Base-by-base conservation (phyloP, 2,113 vertebrate genomes). In the Neoarius graeffei region DNA sequence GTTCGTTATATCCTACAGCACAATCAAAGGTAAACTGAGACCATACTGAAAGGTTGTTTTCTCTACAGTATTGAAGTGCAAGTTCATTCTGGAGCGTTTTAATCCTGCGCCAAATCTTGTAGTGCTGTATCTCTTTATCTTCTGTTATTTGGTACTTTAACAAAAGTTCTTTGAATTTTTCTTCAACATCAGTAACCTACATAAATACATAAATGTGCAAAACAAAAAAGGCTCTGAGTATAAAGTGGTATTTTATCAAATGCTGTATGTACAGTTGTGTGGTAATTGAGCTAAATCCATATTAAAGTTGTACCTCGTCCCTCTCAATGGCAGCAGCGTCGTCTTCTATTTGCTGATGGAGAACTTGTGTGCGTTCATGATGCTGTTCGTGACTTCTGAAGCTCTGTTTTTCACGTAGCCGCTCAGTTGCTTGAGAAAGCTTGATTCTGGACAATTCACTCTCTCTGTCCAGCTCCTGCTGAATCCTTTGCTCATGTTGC, bases 161-260 rank as follows among this genome's bases (percentile, higher is more conserved):
- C 54, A 91, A 57, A 20, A 91, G 86, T 1, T 87, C 66, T 15
- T 27, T 52, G 60, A 91, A 88, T 20, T 80, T 86, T 48, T 89
- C 17, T 42, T 89, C 62, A 19, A 88, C 35, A 19, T 89, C 90
- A 5, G 3, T 23, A 69, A 35, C 35, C 90, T 91, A 62, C 9
- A 85, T n/a, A 66, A n/a, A 42, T 42, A 42, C 35, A 66, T 10
- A 66, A 66, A 66, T 13, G n/a, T 66, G 25, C 25, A 27, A 66
- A 60, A 20, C 59, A 60, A 20, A 66, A 27, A n/a, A 4, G 64
- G 8, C 64, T n/a, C 9, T 25, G 3, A 66, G 64, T n/a, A 8
- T 13, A 13, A n/a, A 27, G 25, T 13, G 25, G 27, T 27, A 66
- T 27, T 66, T 66, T 66, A 27, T 66, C 64, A 66, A 3, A 11